Percentiles rank a stretch among this genome's conserved stretches.
These are phyloP conservation scores for Megaceryle torquata DNA, from an alignment of 2,113 vertebrate genomes.

Conservation along the genomic window DNA sequence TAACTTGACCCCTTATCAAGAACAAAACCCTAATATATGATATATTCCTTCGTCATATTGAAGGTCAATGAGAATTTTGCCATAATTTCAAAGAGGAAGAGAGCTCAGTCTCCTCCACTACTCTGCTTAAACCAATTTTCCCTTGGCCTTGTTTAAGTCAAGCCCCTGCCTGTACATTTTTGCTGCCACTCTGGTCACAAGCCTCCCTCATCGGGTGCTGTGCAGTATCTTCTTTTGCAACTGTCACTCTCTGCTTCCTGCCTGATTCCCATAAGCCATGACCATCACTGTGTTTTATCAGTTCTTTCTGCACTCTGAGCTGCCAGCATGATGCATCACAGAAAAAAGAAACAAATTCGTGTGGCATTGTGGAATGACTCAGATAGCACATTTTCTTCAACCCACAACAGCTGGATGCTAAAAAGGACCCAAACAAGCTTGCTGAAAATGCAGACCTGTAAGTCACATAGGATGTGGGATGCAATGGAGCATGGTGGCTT, in stretches of 20 bases:
- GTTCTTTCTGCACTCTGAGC: background rate
- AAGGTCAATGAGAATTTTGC: background rate
- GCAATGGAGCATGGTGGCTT: background rate
- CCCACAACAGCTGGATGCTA: background rate
- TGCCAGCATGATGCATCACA: background rate
- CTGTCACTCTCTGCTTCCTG: background rate
- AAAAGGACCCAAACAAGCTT: background rate
- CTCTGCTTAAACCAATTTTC: background rate
- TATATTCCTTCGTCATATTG: background rate
- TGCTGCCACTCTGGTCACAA: background rate
- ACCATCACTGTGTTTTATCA: background rate
- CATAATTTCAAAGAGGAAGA: background rate
- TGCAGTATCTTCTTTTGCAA: background rate
- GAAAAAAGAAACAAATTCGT: background rate
- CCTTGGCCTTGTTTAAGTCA: background rate
- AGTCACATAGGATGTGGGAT: background rate
- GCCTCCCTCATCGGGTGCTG: rapidly evolving
- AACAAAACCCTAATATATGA: background rate
- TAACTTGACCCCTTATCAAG: background rate
- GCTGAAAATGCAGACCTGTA: background rate
- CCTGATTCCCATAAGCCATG: background rate
- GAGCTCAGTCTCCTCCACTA: background rate
- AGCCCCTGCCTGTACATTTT: background rate
- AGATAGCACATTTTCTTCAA: background rate
- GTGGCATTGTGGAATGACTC: background rate